A percentile compares a stretch with the other conserved stretches of the same genome.
Evolutionary conservation across 2,888 invertebrate genomes (phyloP).

Genomic region (Perithous albicinctus): DNA sequence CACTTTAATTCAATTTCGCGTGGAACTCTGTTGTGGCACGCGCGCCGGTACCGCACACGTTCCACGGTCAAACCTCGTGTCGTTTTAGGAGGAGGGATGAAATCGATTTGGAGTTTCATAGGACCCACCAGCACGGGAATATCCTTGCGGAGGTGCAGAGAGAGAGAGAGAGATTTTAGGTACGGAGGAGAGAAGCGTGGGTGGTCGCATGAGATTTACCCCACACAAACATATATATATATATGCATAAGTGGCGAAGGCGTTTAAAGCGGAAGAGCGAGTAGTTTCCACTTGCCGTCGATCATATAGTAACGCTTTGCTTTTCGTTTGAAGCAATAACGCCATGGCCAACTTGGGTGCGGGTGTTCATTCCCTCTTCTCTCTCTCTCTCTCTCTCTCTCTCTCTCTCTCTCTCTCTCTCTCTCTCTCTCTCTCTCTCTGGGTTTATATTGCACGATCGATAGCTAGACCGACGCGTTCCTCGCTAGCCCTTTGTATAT

Average conservation of each 20-base stretch:
- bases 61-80: conserved; percentile 56
- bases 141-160: conserved; percentile 10
- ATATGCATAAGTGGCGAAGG: conserved; percentile 18
- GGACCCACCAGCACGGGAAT: conserved; percentile 14
- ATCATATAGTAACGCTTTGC: conserved; percentile 58
- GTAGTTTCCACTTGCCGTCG: conserved; percentile 55
- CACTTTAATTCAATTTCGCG: conserved; percentile 60
- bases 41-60: conserved; percentile 47
- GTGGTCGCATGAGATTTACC: conserved; percentile 14
- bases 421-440: not conserved
- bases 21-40: conserved; percentile 37
- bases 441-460: conserved; percentile 42
- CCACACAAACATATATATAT: not conserved
- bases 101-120: conserved; percentile 42
- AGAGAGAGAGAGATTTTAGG: no score
- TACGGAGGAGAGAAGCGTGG: not conserved
- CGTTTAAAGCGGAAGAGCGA: conserved; percentile 55
- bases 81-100: conserved; percentile 15
- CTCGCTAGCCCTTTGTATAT: conserved; percentile 45
- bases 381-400: not conserved
- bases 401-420: conserved; percentile 5
- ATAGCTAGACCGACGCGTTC: conserved; percentile 35
- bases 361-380: conserved; percentile 33
- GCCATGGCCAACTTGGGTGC: conserved; percentile 34
- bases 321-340: conserved; percentile 19